phyloP scores from a whole-genome alignment of 92 coral and sea anemone species.

The Muricea muricata region DNA sequence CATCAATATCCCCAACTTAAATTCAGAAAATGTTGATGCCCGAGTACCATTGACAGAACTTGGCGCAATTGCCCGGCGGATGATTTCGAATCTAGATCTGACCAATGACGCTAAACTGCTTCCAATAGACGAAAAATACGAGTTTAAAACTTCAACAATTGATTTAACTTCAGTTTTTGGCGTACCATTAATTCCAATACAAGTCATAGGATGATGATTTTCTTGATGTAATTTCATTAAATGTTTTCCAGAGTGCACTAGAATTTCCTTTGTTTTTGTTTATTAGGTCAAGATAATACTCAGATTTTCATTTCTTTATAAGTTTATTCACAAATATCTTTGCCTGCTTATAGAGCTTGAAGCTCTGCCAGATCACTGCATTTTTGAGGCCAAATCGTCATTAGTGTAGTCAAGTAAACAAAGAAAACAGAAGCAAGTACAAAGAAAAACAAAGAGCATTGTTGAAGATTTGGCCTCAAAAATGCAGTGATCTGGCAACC shows the following conservation, averaged over 20 bases:
- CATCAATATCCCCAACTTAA: not conserved
- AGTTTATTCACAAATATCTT: not conserved
- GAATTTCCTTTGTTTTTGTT: not conserved
- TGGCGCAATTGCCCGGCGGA: not conserved
- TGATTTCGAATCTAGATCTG: not conserved
- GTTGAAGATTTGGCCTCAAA: too few relatives aligned
- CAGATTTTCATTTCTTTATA: not conserved
- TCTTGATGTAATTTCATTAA: not conserved
- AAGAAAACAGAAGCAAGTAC: too few relatives aligned
- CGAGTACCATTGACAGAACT: not conserved
- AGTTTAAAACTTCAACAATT: not conserved
- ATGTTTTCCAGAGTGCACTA: not conserved
- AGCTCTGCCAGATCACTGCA: too few relatives aligned
- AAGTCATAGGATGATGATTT: not conserved
- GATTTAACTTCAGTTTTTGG: not conserved
- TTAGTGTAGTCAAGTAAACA: too few relatives aligned
- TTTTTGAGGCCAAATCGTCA: too few relatives aligned
- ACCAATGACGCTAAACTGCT: not conserved
- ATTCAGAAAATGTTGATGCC: not conserved
- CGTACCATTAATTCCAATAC: conserved; percentile 3
- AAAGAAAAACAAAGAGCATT: too few relatives aligned
- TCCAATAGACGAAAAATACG: not conserved
- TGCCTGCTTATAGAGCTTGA: too few relatives aligned
- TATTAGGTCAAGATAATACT: not conserved
- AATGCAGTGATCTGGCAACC: too few relatives aligned